phyloP scores from a whole-genome alignment of 2,888 invertebrate genomes.

The Theretra japonica region DNA sequence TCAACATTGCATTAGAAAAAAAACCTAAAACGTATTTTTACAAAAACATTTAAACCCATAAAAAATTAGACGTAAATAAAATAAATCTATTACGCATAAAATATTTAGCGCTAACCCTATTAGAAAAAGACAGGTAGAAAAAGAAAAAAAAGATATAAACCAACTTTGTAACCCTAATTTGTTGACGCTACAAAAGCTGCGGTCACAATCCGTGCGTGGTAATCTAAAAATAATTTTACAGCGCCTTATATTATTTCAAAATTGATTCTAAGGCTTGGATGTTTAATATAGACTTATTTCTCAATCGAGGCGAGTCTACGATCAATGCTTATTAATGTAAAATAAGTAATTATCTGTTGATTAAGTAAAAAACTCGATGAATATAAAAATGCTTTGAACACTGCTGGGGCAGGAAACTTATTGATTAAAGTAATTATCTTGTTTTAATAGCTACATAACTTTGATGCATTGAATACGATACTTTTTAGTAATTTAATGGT shows the following conservation, averaged over 20 bases:
- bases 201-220: constrained; percentile 34
- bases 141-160: not conserved
- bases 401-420: no score
- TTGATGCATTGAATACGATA: no score
- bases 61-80: not conserved
- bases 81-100: not conserved
- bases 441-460: no score
- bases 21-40: no score
- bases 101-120: no score
- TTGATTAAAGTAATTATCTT: no score
- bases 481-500: no score
- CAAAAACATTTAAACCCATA: no score
- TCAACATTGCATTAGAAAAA: no score
- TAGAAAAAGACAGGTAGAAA: no score
- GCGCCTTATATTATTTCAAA: constrained; percentile 42
- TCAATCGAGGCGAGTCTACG: not conserved
- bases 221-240: constrained; percentile 45
- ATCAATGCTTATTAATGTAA: not conserved
- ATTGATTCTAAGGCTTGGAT: constrained; percentile 29
- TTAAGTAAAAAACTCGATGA: no score
- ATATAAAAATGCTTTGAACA: no score
- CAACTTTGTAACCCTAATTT: not conserved
- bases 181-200: constrained; percentile 11
- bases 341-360: not conserved
- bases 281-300: not conserved